Percentiles rank a stretch among this genome's conserved stretches.
These are phyloP conservation scores for Ptychobarbus kaznakovi DNA, from an alignment of 2,797 vertebrate species.

Conservation along the genomic window DNA sequence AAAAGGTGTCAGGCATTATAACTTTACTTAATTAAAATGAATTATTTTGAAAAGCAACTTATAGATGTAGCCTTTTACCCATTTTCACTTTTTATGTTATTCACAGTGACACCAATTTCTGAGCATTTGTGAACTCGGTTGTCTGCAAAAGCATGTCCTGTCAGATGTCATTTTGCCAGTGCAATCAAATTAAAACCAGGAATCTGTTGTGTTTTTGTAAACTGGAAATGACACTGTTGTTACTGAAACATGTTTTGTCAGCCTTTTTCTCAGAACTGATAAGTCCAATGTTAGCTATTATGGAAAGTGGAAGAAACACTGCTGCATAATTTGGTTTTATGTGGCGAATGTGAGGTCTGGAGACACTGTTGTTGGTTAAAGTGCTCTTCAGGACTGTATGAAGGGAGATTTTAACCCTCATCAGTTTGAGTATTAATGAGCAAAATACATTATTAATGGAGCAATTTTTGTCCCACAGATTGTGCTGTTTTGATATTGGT, in stretches of 20 bases:
- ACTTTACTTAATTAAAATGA: not conserved
- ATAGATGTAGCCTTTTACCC: not conserved
- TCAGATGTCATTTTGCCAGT: not conserved
- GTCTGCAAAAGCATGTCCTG: not conserved
- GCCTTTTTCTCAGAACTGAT: not conserved
- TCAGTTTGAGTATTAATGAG: not conserved
- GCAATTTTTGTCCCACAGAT: not conserved
- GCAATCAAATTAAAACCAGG: not conserved
- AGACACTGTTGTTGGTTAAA: not conserved
- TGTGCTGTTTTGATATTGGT: not conserved
- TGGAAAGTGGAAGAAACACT: not conserved
- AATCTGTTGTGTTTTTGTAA: conserved; percentile 2
- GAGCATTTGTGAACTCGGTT: not conserved
- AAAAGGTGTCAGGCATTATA: not conserved
- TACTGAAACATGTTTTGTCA: conserved; percentile 18
- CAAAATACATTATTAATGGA: not conserved
- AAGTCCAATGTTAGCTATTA: not conserved
- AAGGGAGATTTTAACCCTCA: not conserved
- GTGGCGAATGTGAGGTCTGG: not conserved
- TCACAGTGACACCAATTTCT: not conserved
- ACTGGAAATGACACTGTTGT: not conserved
- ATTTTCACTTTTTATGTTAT: not conserved
- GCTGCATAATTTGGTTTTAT: not conserved
- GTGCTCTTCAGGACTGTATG: not conserved
- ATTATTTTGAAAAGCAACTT: not conserved